Conservation (phyloP, 2,888 invertebrate species). For the Epsilonema sp. region DNA sequence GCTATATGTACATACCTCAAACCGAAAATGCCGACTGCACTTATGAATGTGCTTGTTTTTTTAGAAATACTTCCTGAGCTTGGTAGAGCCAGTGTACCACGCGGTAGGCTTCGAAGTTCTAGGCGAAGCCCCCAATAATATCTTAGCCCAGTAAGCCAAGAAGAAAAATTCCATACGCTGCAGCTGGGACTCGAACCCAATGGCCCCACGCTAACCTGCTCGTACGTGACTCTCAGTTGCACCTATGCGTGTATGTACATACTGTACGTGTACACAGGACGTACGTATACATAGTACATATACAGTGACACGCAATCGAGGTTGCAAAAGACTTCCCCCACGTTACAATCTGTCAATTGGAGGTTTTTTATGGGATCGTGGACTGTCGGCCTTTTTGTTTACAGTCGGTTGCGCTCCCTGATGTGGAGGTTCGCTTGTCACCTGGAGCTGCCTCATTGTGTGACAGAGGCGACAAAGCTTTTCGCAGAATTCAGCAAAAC, state of each 20-base stretch:
- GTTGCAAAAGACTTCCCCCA: too few relatives aligned
- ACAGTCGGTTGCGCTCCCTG: neutral
- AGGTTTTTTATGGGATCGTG: too few relatives aligned
- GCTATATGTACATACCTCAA: too few relatives aligned
- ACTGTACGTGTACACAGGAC: too few relatives aligned
- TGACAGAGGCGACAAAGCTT: neutral
- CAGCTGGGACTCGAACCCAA: too few relatives aligned
- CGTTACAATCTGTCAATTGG: too few relatives aligned
- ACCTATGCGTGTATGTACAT: too few relatives aligned
- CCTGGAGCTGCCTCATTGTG: neutral
- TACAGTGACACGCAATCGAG: too few relatives aligned
- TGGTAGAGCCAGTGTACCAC: neutral
- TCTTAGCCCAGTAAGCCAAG: neutral
- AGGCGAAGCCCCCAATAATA: neutral
- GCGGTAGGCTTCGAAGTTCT: neutral
- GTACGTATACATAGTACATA: too few relatives aligned
- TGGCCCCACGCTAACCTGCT: too few relatives aligned
- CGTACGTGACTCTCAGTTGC: too few relatives aligned
- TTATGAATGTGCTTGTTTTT: neutral
- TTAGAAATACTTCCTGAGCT: neutral
- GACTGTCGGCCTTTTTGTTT: neutral
- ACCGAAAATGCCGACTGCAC: neutral
- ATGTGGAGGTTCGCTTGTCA: neutral
- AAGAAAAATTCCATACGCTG: too few relatives aligned
- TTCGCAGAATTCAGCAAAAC: neutral